These are phyloP conservation scores for Thera britannica DNA, from an alignment of 2,888 invertebrate species.

Conservation along the genomic window DNA sequence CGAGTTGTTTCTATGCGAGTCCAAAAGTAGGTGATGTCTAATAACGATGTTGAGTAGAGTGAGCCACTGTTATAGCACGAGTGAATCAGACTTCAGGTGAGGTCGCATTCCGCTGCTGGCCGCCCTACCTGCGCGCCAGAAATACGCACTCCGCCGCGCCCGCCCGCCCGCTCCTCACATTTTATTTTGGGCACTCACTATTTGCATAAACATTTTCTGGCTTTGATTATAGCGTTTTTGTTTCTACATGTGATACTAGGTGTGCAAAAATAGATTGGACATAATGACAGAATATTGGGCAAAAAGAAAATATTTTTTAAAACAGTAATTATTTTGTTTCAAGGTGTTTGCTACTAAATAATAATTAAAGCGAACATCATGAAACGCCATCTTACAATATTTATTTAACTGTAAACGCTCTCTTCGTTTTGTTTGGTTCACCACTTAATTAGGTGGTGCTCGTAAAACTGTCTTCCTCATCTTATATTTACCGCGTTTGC, in stretches of 20 bases:
- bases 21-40: slow-evolving; percentile 61
- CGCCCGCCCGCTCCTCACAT: slow-evolving; percentile 44
- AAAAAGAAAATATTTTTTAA: not conserved
- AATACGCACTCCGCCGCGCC: slow-evolving; percentile 75
- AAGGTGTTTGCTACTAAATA: slow-evolving; percentile 15
- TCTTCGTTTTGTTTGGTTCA: slow-evolving; percentile 79
- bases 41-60: slow-evolving; percentile 69
- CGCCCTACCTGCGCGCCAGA: slow-evolving; percentile 80
- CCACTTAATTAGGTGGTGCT: slow-evolving; percentile 84
- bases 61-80: slow-evolving; percentile 73
- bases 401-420: slow-evolving; percentile 74
- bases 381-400: slow-evolving; percentile 45
- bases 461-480: slow-evolving; percentile 86
- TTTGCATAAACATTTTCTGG: slow-evolving; percentile 48
- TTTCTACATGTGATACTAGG: slow-evolving; percentile 42
- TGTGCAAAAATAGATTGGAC: slow-evolving; percentile 10
- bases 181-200: slow-evolving; percentile 47
- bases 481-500: slow-evolving; percentile 85
- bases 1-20: slow-evolving; percentile 46
- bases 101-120: slow-evolving; percentile 78
- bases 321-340: slow-evolving; percentile 2
- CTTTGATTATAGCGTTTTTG: slow-evolving; percentile 54
- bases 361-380: slow-evolving; percentile 26
- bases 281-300: not conserved
- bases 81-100: slow-evolving; percentile 83